A percentile compares a stretch with the other conserved stretches of the same genome.
These are phyloP conservation scores for Chondrilla cf. caribensis DNA, from an alignment of 37 sponge, comb jelly and placozoan species.

Conservation along the genomic window DNA sequence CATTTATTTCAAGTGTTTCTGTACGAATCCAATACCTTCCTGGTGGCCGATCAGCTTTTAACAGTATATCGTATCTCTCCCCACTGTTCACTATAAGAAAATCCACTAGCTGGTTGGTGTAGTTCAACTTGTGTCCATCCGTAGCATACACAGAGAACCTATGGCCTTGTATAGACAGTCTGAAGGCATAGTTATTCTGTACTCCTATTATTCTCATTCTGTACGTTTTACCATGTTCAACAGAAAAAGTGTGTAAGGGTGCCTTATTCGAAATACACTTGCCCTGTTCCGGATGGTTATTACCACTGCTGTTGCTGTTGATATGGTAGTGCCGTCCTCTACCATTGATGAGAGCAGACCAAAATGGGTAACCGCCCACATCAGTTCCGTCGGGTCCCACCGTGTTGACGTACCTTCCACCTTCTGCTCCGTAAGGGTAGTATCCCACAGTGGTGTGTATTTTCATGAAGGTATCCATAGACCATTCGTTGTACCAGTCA, in stretches of 20 bases:
- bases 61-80: conserved; percentile 77
- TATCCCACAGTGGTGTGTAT: conserved; percentile 23
- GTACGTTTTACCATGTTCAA: conserved; percentile 49
- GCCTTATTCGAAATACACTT: background rate
- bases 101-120: conserved; percentile 46
- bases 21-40: conserved; percentile 62
- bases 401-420: conserved; percentile 19
- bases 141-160: conserved; percentile 67
- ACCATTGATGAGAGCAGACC: conserved; percentile 75
- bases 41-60: conserved; percentile 44
- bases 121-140: conserved; percentile 56
- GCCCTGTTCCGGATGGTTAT: background rate
- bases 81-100: conserved; percentile 72
- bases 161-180: conserved; percentile 75
- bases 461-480: conserved; percentile 33
- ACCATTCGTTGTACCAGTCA: conserved; percentile 45
- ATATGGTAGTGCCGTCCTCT: conserved; percentile 39
- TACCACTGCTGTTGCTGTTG: background rate
- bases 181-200: conserved; percentile 49
- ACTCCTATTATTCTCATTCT: conserved; percentile 76
- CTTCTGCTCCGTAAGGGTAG: conserved; percentile 14
- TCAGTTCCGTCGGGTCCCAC: conserved; percentile 43
- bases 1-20: conserved; percentile 62
- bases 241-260: conserved; percentile 41
- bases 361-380: conserved; percentile 45